Percentiles rank a stretch among this genome's conserved stretches.
phyloP scores from a whole-genome alignment of 2,888 invertebrate species.

The Lomographa bimaculata region DNA sequence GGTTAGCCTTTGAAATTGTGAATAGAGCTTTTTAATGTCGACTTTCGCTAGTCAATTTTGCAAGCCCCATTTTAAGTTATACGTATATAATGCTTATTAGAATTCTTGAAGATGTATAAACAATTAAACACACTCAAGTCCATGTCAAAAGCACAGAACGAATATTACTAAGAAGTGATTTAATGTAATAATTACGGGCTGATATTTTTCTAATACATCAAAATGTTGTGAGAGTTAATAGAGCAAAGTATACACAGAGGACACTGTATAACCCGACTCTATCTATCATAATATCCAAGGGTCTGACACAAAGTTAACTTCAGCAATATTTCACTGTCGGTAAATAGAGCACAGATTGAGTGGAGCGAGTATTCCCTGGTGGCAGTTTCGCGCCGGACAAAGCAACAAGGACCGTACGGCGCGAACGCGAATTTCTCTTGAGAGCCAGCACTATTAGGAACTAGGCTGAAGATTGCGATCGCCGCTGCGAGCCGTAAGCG shows the following conservation, averaged over 20 bases:
- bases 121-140: no score
- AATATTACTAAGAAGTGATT: no score
- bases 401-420: constrained; percentile 48
- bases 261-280: constrained; percentile 21
- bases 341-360: constrained; percentile 37
- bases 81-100: no score
- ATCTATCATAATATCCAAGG: constrained; percentile 35
- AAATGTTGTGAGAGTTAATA: constrained; percentile 16
- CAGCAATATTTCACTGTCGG: constrained; percentile 36
- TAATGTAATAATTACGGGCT: no score
- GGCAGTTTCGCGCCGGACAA: constrained; percentile 53
- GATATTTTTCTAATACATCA: constrained; percentile 6
- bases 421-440: constrained; percentile 65
- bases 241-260: constrained; percentile 23
- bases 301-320: constrained; percentile 34
- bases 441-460: constrained; percentile 62
- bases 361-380: constrained; percentile 44
- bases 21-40: no score
- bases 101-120: no score
- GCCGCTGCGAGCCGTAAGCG: constrained; percentile 61
- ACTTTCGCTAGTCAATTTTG: no score
- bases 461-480: constrained; percentile 65
- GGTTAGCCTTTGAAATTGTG: no score
- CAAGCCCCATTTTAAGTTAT: no score
- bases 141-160: no score